Percentiles rank a stretch among this genome's conserved stretches.
phyloP scores from a whole-genome alignment of 1,140 invertebrate genomes.

The Pissodes strobi region DNA sequence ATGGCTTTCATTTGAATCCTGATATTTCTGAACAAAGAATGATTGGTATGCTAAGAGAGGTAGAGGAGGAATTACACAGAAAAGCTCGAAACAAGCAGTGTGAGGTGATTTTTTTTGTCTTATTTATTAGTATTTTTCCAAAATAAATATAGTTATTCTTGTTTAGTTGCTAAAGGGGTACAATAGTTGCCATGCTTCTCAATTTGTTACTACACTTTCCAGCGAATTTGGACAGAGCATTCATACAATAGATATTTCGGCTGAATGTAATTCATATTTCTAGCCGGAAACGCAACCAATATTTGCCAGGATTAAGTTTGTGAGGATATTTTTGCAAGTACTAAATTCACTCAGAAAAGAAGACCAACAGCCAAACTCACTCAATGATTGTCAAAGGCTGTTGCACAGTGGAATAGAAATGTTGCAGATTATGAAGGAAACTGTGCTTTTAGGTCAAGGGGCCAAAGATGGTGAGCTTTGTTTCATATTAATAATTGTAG shows the following conservation, averaged over 20 bases:
- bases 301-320: constrained; percentile 82
- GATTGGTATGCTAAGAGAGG: constrained; percentile 82
- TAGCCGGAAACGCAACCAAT: constrained; percentile 69
- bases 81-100: constrained; percentile 65
- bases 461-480: constrained; percentile 53
- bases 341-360: constrained; percentile 69
- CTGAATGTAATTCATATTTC: constrained; percentile 25
- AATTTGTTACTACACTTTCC: too few species aligned
- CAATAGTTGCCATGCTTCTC: too few species aligned
- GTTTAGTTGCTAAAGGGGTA: too few species aligned
- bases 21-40: constrained; percentile 84
- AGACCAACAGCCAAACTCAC: constrained; percentile 60
- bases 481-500: neutral
- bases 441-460: constrained; percentile 74
- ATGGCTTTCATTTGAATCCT: constrained; percentile 82
- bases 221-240: too few species aligned
- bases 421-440: constrained; percentile 79
- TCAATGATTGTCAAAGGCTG: constrained; percentile 68
- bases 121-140: constrained; percentile 5
- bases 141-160: neutral
- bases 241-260: too few species aligned
- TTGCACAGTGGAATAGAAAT: constrained; percentile 74
- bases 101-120: constrained; percentile 17
- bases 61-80: constrained; percentile 88
- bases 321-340: constrained; percentile 81